Base-by-base conservation (phyloP, 2,113 vertebrate genomes). In the Bungarus multicinctus region DNA sequence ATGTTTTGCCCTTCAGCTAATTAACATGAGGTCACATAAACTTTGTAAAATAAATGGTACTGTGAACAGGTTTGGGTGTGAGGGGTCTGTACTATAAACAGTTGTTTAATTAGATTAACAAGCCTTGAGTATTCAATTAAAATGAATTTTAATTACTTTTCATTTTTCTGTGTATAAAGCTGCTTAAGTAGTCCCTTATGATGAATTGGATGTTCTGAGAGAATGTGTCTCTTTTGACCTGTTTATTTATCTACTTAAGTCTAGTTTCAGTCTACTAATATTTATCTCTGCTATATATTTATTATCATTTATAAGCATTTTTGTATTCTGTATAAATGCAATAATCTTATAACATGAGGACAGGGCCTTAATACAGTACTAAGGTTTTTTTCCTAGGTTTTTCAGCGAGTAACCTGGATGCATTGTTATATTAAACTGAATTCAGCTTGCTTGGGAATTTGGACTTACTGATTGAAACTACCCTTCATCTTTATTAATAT, bases 51-150 rank as follows among this genome's bases (percentile, higher is more conserved):
- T 23, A 81, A 81, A 20, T 4, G 69, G 47, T 25, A 22, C 50
- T 92, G n/a, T 47, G 50, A 88, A 43, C 5, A 57, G 20, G 43
- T 92, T 85, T 54, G 18, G 69, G 57, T 85, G 52, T 81, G 34
- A 34, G 50, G 20, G 50, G 88, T 58, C 74, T 50, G 87, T 20
- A 89, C 23, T 85, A 81, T 50, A 85, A 57, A 89, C 88, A 43
- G 23, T n/a, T 74, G 27, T 85, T 89, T 92, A 92, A 92, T 89
- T 88, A 88, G 86, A 88, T 74, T 85, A 85, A 87, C 20, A 58
- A 47, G 39, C 27, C 30, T 89, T 91, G 64, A n/a, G 85, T 25
- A 89, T 55, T 86, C 88, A 93, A 23, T 47, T 43, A 69, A 50
- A 27, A 8, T 93, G 23, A 87, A 27, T 57, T 89, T 86, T 58